Evolutionary conservation across 2,113 vertebrate genomes (phyloP), one percentile per base, ranked within the genome.

Genomic region (Hippocampus barbouri): DNA sequence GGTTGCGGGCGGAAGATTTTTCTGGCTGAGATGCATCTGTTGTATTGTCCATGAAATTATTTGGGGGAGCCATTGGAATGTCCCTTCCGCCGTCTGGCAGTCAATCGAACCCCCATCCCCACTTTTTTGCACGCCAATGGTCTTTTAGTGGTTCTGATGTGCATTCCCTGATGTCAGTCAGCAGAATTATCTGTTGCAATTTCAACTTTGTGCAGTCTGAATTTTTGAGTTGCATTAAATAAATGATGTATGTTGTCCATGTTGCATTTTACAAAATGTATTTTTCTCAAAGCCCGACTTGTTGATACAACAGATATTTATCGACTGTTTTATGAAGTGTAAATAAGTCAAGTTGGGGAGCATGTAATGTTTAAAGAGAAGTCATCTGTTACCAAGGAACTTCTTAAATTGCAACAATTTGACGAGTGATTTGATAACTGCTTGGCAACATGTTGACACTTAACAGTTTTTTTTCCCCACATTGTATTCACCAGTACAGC

Each of bases 361-460:
- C 8, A 49, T 1, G 47, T 40, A 16, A 5, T 6, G 21, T 51
- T 43, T 34, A 15, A 54, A 54, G 45, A 56, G 15, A 66, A 60
- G 65, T n/a, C 64, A 40, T 65, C 23, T 70, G 15, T 75, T 72
- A 66, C 45, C 73, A 72, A 56, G 57, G 71, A 0, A 79, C 79
- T 81, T 79, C 45, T 75, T 30, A 71, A 61, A 76, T 47, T 51
- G 21, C 59, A 57, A 25, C 53, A n/a, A 40, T 62, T 74, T 79
- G 61, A 79, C 71, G 41, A 56, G 20, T 7, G 4, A 80, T 79
- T 80, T 70, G 67, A 86, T 77, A 78, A 78, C 41, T 78, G 68
- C 76, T 71, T 45, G 60, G 85, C 72, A 88, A 83, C 83, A 72
- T 0, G 21, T 66, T 69, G 45, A 68, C 41, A 5, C 38, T 68